phyloP scores from a whole-genome alignment of 2,888 invertebrate species.

The Pteria penguin region DNA sequence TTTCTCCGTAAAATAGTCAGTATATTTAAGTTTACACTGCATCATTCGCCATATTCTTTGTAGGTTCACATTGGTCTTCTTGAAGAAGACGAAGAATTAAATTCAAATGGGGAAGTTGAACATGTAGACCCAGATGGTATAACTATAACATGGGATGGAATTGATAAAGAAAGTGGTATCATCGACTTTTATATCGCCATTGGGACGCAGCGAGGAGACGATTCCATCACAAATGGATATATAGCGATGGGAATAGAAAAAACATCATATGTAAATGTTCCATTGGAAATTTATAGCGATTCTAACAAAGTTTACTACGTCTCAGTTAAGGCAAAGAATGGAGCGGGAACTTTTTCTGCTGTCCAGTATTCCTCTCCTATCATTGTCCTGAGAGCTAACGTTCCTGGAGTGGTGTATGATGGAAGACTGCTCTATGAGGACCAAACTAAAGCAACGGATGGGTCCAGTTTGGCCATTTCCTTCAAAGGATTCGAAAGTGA shows the following conservation, averaged over 20 bases:
- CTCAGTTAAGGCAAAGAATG: constrained; percentile 53
- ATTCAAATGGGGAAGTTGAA: constrained; percentile 47
- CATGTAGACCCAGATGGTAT: constrained; percentile 55
- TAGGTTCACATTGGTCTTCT: constrained; percentile 53
- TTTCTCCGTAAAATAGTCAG: not conserved
- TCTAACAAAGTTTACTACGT: constrained; percentile 40
- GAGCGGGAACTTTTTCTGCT: constrained; percentile 53
- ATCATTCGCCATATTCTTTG: too few relatives aligned
- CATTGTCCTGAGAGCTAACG: constrained; percentile 51
- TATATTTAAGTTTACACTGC: too few relatives aligned
- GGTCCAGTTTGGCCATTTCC: constrained; percentile 58
- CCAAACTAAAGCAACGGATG: constrained; percentile 53
- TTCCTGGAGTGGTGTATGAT: constrained; percentile 63
- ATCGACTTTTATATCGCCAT: constrained; percentile 47
- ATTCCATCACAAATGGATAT: constrained; percentile 13
- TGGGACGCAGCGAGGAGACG: constrained; percentile 38
- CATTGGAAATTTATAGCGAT: not conserved
- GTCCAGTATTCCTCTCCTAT: constrained; percentile 46
- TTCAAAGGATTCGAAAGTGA: constrained; percentile 68
- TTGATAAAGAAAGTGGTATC: constrained; percentile 61
- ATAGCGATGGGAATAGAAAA: constrained; percentile 38
- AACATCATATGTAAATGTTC: not conserved
- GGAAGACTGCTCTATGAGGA: constrained; percentile 54
- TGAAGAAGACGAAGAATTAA: constrained; percentile 57
- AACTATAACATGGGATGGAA: constrained; percentile 53